Conservation (phyloP, 2,113 vertebrate species). For the Pedetes capensis region DNA sequence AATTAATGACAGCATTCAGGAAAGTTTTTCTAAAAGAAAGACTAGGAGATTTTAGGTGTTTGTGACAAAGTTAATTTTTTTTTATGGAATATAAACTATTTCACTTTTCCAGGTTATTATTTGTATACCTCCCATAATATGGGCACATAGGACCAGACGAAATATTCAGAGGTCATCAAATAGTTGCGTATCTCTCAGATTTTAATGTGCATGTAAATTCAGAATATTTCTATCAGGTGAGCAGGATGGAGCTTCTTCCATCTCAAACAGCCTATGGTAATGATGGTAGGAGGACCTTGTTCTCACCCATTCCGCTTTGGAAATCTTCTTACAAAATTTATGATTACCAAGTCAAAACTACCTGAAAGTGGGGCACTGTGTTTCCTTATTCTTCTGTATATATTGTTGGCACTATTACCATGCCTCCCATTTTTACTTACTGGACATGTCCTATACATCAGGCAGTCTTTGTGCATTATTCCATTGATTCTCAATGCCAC, state of each 20-base stretch:
- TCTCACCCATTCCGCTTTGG: neutral
- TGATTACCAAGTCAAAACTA: neutral
- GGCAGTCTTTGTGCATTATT: neutral
- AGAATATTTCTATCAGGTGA: neutral
- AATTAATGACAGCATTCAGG: neutral
- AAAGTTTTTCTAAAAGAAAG: slow-evolving; percentile 6
- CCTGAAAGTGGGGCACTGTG: neutral
- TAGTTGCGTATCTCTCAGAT: neutral
- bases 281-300: neutral
- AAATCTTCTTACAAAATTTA: neutral
- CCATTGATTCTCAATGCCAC: neutral
- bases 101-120: neutral
- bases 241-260: neutral
- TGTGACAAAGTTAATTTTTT: neutral
- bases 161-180: neutral
- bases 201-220: neutral
- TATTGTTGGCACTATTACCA: neutral
- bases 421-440: neutral
- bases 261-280: neutral
- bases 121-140: neutral
- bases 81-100: neutral
- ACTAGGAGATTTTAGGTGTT: neutral
- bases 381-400: neutral
- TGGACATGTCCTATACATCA: neutral
- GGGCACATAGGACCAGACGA: neutral